phyloP scores from a whole-genome alignment of 2,888 invertebrate genomes.

The Mantis religiosa region DNA sequence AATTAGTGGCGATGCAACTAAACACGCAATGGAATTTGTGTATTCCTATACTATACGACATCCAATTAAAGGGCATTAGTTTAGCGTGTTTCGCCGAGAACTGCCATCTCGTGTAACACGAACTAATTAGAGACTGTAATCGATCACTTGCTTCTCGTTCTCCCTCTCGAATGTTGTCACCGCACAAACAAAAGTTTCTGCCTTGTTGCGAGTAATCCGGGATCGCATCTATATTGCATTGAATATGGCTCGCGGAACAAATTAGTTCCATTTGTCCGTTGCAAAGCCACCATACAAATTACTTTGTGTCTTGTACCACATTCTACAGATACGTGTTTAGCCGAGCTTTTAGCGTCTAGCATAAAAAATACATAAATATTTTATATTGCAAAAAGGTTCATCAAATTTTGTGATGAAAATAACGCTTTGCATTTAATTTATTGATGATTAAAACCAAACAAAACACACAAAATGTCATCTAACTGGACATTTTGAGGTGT shows the following conservation, averaged over 20 bases:
- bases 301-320: neutral
- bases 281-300: neutral
- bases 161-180: neutral
- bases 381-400: too few relatives aligned
- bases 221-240: neutral
- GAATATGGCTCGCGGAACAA: neutral
- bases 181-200: neutral
- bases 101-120: neutral
- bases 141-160: neutral
- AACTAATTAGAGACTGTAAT: neutral
- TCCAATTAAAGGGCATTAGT: neutral
- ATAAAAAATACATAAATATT: too few relatives aligned
- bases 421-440: too few relatives aligned
- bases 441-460: too few relatives aligned
- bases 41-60: neutral
- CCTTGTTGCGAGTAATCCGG: neutral
- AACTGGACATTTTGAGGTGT: too few relatives aligned
- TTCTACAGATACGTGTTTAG: neutral
- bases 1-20: neutral
- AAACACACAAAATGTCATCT: too few relatives aligned
- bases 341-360: too few relatives aligned
- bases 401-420: too few relatives aligned
- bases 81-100: neutral
- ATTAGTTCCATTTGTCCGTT: neutral
- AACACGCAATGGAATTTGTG: neutral